Percentiles rank a stretch among this genome's conserved stretches.
Evolutionary conservation across 2,797 vertebrate species (phyloP).

Genomic region (Numenius phaeopus): DNA sequence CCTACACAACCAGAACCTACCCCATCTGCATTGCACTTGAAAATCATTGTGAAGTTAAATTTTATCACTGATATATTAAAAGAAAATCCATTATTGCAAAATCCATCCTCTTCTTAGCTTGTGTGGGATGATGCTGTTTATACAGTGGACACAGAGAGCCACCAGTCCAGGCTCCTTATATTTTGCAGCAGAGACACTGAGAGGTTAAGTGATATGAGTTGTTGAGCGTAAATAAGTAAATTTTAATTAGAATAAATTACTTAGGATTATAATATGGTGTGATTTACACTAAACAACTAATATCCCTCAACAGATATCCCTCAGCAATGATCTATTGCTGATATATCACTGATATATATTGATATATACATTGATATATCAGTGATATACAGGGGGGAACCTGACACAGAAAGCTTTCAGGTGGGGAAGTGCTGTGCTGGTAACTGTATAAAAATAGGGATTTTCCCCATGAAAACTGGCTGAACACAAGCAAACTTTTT

Average conservation of each 20-base stretch:
- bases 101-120: background rate
- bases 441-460: background rate
- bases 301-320: background rate
- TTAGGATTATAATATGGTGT: too few species aligned
- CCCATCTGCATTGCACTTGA: background rate
- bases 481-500: background rate
- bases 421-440: background rate
- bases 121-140: background rate
- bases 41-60: background rate
- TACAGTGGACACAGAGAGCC: background rate
- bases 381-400: background rate
- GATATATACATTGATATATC: too few species aligned
- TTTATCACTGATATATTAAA: accelerated
- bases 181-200: background rate
- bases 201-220: background rate
- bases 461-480: background rate
- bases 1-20: background rate
- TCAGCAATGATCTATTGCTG: background rate
- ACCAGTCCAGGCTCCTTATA: background rate
- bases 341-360: too few species aligned
- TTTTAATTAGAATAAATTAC: too few species aligned
- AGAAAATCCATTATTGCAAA: accelerated
- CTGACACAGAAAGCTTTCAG: background rate
- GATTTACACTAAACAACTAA: background rate
- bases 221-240: background rate